Base-by-base conservation (phyloP, 2,797 vertebrate genomes). In the Luscinia megarhynchos region DNA sequence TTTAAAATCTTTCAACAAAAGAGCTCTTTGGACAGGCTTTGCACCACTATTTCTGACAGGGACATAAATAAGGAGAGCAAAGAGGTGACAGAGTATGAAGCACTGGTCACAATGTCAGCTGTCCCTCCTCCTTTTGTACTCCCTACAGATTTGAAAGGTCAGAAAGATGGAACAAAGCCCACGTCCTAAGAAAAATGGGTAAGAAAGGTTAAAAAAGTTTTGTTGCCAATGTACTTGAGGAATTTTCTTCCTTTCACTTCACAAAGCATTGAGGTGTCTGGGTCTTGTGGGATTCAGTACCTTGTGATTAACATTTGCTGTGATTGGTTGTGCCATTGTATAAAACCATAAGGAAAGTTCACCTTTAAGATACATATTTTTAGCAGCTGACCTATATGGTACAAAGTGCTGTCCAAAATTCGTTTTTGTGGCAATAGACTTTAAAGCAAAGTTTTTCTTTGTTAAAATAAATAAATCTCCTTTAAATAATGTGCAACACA, bases 231-330 rank as follows among this genome's bases (percentile, higher is more conserved):
- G 36, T 78, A 68, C 50, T 74, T 79, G 23, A 62, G 26, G 26
- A 80, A 59, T 74, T 95, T 51, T 83, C 34, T 53, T 58, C 46
- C 77, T 46, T 88, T 92, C 9, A 1, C 75, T 95, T 93, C 73
- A 84, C 20, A 81, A 69, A 84, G 32, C 58, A 62, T 29, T 51
- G 58, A 81, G 43, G 6, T 78, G n/a, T 27, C 43, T 63, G 75
- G 46, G 62, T 64, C 92, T 87, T 4, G 8, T 83, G 43, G 51
- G 64, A 69, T 66, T 63, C 3, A 18, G 78, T 62, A 66, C 34
- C 87, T 90, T 57, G 55, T 26, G n/a, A 76, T 55, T 95, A 97
- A 78, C 84, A 88, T 95, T 96, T 94, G 45, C 92, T 84, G 51
- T 67, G 94, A 94, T 94, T 94, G 92, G 91, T 41, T 86, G 51